Evolutionary conservation across 1,140 invertebrate genomes (phyloP).

Genomic region (Anastrepha ludens): DNA sequence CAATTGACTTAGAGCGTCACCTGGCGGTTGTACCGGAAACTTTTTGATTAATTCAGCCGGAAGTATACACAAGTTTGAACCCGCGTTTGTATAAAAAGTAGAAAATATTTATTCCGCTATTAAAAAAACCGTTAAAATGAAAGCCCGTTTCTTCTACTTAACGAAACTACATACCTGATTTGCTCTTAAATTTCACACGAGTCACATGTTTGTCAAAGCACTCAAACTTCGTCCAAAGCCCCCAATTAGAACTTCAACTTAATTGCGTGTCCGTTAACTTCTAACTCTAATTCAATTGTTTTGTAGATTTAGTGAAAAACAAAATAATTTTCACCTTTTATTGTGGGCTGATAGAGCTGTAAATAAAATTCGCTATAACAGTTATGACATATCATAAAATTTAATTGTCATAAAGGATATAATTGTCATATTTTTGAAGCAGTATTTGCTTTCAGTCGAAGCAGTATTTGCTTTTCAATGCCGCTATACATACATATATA

Average conservation of each 20-base stretch:
- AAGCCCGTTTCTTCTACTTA: no score
- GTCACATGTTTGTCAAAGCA: background rate
- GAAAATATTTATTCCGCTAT: no score
- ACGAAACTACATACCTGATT: no score
- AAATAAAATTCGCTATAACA: background rate
- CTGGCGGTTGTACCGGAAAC: no score
- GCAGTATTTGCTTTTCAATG: background rate
- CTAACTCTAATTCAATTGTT: no score
- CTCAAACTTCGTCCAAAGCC: background rate
- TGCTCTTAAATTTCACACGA: no score
- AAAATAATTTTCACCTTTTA: slow-evolving; percentile 30
- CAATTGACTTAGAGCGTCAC: no score
- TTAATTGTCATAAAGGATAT: background rate
- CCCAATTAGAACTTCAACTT: background rate
- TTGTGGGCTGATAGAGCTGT: background rate
- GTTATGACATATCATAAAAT: background rate
- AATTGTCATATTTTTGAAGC: no score
- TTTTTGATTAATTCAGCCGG: no score
- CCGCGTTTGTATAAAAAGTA: no score
- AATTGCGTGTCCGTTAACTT: background rate
- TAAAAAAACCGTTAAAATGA: no score
- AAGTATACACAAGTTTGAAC: no score
- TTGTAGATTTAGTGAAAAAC: background rate
- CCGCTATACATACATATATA: background rate
- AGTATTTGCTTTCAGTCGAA: background rate